Evolutionary conservation across 2,797 vertebrate species (phyloP).

Genomic region (Phalloptychus januarius): DNA sequence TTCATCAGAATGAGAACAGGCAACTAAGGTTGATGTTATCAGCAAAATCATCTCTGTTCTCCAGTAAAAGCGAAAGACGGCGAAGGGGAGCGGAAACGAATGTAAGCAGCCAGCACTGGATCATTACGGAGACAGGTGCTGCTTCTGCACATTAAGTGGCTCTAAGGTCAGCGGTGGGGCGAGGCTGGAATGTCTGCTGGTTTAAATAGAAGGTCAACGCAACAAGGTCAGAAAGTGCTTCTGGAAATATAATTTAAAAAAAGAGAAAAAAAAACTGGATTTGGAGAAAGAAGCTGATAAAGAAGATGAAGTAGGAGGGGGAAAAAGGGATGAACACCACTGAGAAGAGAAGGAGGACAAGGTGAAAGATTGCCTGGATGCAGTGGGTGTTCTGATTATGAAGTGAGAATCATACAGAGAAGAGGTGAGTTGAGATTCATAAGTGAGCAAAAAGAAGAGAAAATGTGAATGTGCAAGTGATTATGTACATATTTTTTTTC

Average conservation of each 20-base stretch:
- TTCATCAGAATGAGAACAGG: constrained; percentile 52
- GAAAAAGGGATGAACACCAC: constrained; percentile 6
- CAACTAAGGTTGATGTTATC: constrained; percentile 52
- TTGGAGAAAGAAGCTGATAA: constrained; percentile 8
- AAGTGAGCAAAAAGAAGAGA: constrained; percentile 21
- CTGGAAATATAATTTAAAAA: neutral
- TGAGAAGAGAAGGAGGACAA: constrained; percentile 30
- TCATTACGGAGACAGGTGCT: constrained; percentile 61
- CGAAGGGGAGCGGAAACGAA: constrained; percentile 32
- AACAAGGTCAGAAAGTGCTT: constrained; percentile 35
- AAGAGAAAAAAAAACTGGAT: constrained; percentile 7
- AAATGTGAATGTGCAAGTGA: constrained; percentile 17
- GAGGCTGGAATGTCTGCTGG: constrained; percentile 27
- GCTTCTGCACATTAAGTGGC: constrained; percentile 59
- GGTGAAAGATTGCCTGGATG: constrained; percentile 33
- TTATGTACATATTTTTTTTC: constrained; percentile 29
- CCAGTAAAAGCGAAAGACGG: constrained; percentile 32
- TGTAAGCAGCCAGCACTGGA: constrained; percentile 35
- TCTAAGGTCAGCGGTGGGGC: constrained; percentile 46
- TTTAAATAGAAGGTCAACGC: constrained; percentile 50
- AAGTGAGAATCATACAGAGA: constrained; percentile 14
- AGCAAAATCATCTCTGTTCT: constrained; percentile 64
- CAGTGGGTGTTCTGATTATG: constrained; percentile 33
- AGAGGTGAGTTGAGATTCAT: neutral
- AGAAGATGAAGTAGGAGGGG: neutral